phyloP scores from a whole-genome alignment of 2,888 invertebrate genomes.

The Perithous albicinctus region DNA sequence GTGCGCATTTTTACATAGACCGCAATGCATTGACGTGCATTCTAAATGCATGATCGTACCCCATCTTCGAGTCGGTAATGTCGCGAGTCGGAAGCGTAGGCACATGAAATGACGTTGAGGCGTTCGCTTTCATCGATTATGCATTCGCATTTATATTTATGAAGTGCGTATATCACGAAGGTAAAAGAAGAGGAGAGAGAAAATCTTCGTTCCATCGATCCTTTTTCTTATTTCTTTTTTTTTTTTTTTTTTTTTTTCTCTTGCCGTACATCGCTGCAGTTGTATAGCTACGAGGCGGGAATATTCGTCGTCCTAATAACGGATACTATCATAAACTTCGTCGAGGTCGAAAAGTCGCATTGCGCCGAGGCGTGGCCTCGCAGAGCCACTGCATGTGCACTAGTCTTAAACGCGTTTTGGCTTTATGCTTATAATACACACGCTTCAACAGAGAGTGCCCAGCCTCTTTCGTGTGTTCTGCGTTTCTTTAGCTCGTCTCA shows the following conservation, averaged over 20 bases:
- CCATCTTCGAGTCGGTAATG: conserved; percentile 4
- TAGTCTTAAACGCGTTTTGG: conserved; percentile 36
- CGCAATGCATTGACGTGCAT: conserved; percentile 18
- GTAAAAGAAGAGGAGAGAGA: conserved; percentile 27
- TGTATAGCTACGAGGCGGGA: conserved; percentile 34
- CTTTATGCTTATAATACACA: conserved; percentile 41
- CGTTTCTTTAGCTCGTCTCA: conserved; percentile 25
- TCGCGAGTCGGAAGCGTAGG: conserved; percentile 37
- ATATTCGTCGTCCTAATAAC: conserved; percentile 77
- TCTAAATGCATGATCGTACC: conserved; percentile 27
- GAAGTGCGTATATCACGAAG: conserved; percentile 73
- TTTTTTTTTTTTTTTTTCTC: conserved; percentile 7
- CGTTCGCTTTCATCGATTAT: conserved; percentile 81
- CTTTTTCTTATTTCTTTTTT: conserved; percentile 12
- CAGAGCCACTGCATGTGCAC: conserved; percentile 54
- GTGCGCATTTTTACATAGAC: conserved; percentile 20
- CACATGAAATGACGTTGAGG: conserved; percentile 15
- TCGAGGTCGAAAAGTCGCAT: conserved; percentile 70
- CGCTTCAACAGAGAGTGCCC: conserved; percentile 27
- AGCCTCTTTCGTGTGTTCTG: conserved; percentile 58
- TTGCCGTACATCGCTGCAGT: neutral
- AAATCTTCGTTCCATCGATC: conserved; percentile 24
- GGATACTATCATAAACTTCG: conserved; percentile 74
- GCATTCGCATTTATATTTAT: conserved; percentile 82
- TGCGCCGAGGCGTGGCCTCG: conserved; percentile 63